Conservation (phyloP, 2,113 vertebrate genomes). For the Dasyornis broadbenti region DNA sequence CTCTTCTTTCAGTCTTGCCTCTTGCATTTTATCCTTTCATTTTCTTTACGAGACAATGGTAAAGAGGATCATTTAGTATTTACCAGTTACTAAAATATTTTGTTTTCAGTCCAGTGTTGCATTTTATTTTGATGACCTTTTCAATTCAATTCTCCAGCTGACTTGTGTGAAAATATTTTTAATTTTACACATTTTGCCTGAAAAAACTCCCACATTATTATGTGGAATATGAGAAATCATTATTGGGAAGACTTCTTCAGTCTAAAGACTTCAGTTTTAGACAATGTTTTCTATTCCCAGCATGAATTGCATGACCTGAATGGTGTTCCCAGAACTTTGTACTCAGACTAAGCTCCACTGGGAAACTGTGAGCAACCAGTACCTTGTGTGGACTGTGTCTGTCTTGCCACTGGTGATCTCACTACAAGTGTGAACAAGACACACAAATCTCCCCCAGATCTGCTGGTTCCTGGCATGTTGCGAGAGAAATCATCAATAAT, state of each 20-base stretch:
- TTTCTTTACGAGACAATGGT: neutral
- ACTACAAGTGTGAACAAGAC: neutral
- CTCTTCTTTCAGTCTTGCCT: neutral
- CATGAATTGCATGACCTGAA: neutral
- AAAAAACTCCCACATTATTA: neutral
- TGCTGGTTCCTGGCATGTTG: neutral
- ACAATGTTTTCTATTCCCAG: neutral
- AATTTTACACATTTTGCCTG: neutral
- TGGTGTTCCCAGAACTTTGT: neutral
- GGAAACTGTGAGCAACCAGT: neutral
- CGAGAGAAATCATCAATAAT: neutral
- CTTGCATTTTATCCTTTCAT: neutral
- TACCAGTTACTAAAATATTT: neutral
- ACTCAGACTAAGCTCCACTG: neutral
- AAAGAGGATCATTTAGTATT: neutral
- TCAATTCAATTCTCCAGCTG: neutral
- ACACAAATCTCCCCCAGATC: neutral
- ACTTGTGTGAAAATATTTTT: neutral
- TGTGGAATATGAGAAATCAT: neutral
- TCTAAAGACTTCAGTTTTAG: neutral
- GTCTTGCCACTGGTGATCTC: neutral
- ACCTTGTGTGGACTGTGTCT: neutral
- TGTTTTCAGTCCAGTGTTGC: neutral
- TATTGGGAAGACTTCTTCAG: neutral
- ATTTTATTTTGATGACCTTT: neutral